phyloP scores from a whole-genome alignment of 2,113 vertebrate species.

The Periophthalmodon schlosseri region DNA sequence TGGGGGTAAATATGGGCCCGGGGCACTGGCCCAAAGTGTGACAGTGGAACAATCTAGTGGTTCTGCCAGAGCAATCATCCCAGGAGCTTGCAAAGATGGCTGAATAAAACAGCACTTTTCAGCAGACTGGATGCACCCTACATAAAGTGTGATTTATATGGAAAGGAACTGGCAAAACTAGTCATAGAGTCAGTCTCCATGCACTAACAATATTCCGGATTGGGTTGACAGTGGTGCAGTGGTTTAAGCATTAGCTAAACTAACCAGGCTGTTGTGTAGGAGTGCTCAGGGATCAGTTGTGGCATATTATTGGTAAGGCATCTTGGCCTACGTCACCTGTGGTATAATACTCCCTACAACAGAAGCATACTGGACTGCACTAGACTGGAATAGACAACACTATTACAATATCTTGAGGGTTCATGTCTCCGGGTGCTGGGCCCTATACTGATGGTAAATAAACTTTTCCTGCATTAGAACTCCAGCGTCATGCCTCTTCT shows the following conservation, averaged over 20 bases:
- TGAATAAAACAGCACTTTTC: not conserved
- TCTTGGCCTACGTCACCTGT: no score
- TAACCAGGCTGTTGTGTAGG: not conserved
- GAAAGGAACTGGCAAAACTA: not conserved
- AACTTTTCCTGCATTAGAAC: no score
- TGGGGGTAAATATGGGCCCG: constrained; percentile 39
- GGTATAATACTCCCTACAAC: no score
- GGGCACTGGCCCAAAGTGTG: constrained; percentile 46
- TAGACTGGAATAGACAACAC: no score
- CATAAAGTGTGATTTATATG: not conserved
- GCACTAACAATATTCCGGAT: not conserved
- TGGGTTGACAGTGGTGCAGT: not conserved
- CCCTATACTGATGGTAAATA: no score
- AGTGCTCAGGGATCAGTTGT: not conserved
- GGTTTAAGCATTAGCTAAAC: not conserved
- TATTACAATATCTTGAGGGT: no score
- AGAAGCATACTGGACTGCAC: no score
- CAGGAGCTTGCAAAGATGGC: constrained; percentile 1
- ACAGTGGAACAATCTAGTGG: constrained; percentile 52
- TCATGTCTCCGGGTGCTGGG: no score
- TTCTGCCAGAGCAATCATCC: constrained; percentile 23
- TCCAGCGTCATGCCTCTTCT: no score
- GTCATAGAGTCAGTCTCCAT: not conserved
- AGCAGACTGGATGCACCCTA: not conserved
- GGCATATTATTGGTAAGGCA: not conserved